Evolutionary conservation across 1,140 invertebrate species (phyloP), one percentile per base, ranked within the genome.

Genomic region (Apis laboriosa): DNA sequence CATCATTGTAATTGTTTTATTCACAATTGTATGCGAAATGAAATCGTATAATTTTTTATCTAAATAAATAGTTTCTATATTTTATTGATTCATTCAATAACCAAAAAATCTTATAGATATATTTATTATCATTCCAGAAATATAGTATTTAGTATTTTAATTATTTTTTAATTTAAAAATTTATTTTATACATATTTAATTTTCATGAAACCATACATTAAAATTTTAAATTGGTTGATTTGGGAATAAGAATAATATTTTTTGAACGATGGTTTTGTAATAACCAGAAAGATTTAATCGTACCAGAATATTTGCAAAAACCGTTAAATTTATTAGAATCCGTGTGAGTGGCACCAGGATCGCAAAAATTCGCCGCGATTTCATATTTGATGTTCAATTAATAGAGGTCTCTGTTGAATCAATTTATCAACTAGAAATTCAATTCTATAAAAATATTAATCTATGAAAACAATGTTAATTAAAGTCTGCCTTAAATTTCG

Each of bases 241-340:
- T 1, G 3, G 8, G 11, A 11, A 43, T 67, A 67, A 19, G 19
- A 12, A 43, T 43, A 12, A 43, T 43, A 21, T 13, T 34, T 12
- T 28, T 49, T 19, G 0, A 43, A 19, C 5, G 9, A 19, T 15
- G 21, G 21, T 58, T 43, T 43, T n/a, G 17, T 70, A 58, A 19
- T 56, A 67, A 49, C 34, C 24, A 61, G 43, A 82, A 84, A 86
- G 83, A 77, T 72, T 55, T 19, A 15, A 81, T 83, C 61, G 34
- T 5, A 79, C 61, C 49, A 58, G 53, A 34, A 84, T 84, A 66
- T 77, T 77, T 21, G 71, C 21, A 28, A 84, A 80, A 84, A 81
- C 77, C 83, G 85, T 84, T 86, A 80, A 61, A 34, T 61, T 56
- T 15, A 71, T 77, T 77, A 19, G n/a, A 56, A 34, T 70, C 49